Evolutionary conservation across 2,888 invertebrate species (phyloP), one percentile per base, ranked within the genome.

Genomic region (Drosophila suboccidentalis): DNA sequence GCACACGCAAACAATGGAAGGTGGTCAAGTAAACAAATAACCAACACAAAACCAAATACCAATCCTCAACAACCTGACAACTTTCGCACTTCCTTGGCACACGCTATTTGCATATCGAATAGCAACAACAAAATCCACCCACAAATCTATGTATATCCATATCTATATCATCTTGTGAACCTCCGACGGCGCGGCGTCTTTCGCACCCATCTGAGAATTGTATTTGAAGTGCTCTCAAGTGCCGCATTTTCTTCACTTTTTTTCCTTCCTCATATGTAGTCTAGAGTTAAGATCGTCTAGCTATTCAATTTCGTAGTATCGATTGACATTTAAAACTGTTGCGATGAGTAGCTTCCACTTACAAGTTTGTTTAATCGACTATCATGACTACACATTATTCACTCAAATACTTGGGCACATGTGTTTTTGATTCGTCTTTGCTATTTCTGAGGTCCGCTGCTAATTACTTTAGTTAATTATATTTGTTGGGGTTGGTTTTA

Each of bases 51-150:
- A 22, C 17, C 57, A 44, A 47, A 69, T 32, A 47, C 15, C 32
- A 39, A 75, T 79, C 71, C 65, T 72, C 68, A 63, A 62, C 73
- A 82, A 78, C 60, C 76, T 71, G 87, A 53, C 70, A 71, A 57
- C 66, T 81, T 89, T 85, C 89, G 84, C 89, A 85, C 89, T 79
- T 89, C 67, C 76, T 50, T 60, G 87, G 76, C 84, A 83, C 84
- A 81, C 84, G 84, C 74, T 89, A 63, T 84, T 80, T 84, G 68
- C 55, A 9, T 67, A 70, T 57, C 54, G 65, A 17, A 6, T 67
- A 70, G 59, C 57, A 67, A 17, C 43, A 67, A 17, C 43, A 54
- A 53, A 4, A 32, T 15, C 38, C 32, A 51, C 39, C 5, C 10
- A 49, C 49, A 49, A 49, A 54, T 54, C 36, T 50, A 46, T 54